Conservation (phyloP, 37 sponge, comb jelly and placozoan genomes). For the Tethya wilhelma region DNA sequence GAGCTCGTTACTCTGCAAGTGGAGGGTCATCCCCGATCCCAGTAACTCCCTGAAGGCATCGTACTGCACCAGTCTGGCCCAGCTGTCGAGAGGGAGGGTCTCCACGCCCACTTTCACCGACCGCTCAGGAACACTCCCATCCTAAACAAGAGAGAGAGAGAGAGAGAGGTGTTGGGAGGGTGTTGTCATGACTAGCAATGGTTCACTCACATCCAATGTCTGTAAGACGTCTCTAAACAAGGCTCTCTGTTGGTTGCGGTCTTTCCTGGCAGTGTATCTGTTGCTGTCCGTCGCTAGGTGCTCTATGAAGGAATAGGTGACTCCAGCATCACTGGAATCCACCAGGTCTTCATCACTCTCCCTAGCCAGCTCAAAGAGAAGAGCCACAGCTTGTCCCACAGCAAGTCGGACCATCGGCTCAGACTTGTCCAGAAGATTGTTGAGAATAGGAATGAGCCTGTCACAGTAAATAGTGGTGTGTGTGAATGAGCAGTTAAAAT, state of each 20-base stretch:
- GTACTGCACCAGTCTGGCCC: constrained; percentile 76
- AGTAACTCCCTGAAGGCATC: constrained; percentile 63
- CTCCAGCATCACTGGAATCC: constrained; percentile 24
- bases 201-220: constrained; percentile 57
- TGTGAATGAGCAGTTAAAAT: neutral
- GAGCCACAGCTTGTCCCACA: constrained; percentile 55
- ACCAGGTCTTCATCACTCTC: constrained; percentile 43
- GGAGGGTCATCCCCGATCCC: constrained; percentile 58
- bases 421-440: constrained; percentile 42
- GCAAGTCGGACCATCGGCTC: constrained; percentile 52
- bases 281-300: constrained; percentile 79
- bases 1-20: constrained; percentile 65
- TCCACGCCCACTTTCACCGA: constrained; percentile 61
- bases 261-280: constrained; percentile 70
- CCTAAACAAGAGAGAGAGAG: constrained; percentile 33
- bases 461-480: no score
- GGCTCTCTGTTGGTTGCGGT: constrained; percentile 69
- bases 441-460: constrained; percentile 51
- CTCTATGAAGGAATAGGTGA: constrained; percentile 34
- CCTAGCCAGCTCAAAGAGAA: constrained; percentile 70
- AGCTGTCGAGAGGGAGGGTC: constrained; percentile 50
- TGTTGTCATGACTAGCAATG: neutral
- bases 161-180: neutral
- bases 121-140: constrained; percentile 58
- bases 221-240: constrained; percentile 71